Conservation (phyloP, 2,797 vertebrate species). For the Rhinella marina region DNA sequence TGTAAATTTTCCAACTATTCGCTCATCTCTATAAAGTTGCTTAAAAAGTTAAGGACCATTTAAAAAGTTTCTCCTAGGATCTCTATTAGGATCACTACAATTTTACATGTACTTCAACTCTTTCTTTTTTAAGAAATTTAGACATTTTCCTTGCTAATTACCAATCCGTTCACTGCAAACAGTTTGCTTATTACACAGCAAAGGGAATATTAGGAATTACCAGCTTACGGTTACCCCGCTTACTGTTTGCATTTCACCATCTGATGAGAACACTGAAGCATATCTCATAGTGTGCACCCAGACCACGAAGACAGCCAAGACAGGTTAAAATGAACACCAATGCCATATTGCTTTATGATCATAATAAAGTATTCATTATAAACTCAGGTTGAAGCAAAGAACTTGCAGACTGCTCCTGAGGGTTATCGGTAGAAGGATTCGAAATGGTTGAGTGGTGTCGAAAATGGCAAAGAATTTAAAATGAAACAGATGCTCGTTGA, state of each 20-base stretch:
- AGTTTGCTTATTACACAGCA: conserved; percentile 5
- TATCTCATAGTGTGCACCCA: background rate
- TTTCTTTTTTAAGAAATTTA: background rate
- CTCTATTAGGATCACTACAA: background rate
- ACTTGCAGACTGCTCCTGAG: conserved; percentile 56
- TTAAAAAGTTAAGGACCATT: no score
- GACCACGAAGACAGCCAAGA: conserved; percentile 37
- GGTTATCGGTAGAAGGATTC: conserved; percentile 59
- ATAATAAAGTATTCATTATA: conserved; percentile 51
- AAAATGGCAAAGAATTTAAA: conserved; percentile 64
- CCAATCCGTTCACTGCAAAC: background rate
- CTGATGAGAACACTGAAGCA: conserved; percentile 24
- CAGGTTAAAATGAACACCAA: conserved; percentile 51
- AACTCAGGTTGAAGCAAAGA: conserved; percentile 54
- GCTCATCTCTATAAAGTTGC: no score
- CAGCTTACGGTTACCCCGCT: background rate
- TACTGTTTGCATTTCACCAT: conserved; percentile 34
- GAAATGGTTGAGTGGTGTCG: conserved; percentile 62
- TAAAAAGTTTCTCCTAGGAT: no score
- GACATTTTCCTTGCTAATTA: background rate
- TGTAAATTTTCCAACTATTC: no score
- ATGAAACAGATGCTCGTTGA: conserved; percentile 68
- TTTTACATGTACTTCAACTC: background rate
- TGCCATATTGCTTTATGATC: conserved; percentile 52
- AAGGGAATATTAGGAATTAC: conserved; percentile 2